Conservation (phyloP, 1,140 invertebrate genomes). For the Pachyrhynchus sulphureomaculatus region DNA sequence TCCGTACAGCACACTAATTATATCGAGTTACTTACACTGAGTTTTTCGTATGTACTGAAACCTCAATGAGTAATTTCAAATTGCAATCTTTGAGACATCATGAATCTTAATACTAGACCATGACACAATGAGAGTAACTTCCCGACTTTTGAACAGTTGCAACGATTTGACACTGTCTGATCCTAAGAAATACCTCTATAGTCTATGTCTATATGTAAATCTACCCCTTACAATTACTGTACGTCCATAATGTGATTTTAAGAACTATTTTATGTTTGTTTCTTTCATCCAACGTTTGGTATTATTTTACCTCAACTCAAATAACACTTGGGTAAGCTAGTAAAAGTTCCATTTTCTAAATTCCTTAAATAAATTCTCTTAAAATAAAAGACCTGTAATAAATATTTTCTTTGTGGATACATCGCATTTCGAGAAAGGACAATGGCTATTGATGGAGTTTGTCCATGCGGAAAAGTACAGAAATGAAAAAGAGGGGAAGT, state of each 20-base stretch:
- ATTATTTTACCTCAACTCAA: conserved; percentile 13
- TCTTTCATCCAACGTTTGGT: neutral
- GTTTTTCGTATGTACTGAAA: too few species aligned
- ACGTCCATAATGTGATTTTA: neutral
- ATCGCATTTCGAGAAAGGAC: conserved; percentile 24
- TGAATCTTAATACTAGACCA: too few species aligned
- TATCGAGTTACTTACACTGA: too few species aligned
- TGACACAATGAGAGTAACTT: too few species aligned
- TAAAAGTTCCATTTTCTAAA: conserved; percentile 25
- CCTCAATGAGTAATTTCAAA: too few species aligned
- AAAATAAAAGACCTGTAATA: conserved; percentile 31
- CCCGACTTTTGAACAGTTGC: too few species aligned
- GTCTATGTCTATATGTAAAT: too few species aligned
- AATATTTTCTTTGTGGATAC: conserved; percentile 32
- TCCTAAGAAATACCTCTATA: too few species aligned
- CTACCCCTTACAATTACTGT: neutral
- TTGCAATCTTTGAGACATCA: too few species aligned
- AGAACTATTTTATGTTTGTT: neutral
- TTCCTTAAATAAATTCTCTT: conserved; percentile 31
- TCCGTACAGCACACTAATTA: too few species aligned
- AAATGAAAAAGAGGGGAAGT: conserved; percentile 19
- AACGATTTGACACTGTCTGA: too few species aligned
- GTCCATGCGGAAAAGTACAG: conserved; percentile 25
- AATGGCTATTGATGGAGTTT: conserved; percentile 28
- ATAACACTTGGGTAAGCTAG: conserved; percentile 14